Conservation (phyloP, 2,113 vertebrate species). For the Coturnix japonica region DNA sequence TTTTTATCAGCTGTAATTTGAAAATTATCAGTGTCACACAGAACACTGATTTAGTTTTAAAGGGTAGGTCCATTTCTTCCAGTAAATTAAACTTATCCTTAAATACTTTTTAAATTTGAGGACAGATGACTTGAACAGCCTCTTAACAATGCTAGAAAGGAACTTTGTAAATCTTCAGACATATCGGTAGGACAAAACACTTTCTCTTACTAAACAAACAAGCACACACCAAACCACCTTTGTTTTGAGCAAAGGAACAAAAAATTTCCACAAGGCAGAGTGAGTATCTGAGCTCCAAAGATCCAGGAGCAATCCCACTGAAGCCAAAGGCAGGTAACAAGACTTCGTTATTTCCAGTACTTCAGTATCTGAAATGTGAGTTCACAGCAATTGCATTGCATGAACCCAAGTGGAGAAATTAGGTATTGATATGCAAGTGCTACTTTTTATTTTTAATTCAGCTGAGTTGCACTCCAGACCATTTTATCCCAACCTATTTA, state of each 20-base stretch:
- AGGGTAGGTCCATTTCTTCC: not conserved
- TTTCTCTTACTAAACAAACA: not conserved
- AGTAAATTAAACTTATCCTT: not conserved
- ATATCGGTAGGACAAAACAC: not conserved
- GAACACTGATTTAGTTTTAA: not conserved
- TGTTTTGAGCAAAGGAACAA: not conserved
- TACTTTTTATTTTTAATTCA: not conserved
- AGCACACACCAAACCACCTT: not conserved
- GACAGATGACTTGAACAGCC: not conserved
- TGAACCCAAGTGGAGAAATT: not conserved
- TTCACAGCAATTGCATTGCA: not conserved
- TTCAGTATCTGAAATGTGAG: not conserved
- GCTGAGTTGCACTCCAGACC: not conserved
- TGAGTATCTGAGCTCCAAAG: not conserved
- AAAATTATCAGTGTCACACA: not conserved
- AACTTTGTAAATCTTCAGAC: not conserved
- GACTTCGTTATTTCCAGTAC: not conserved
- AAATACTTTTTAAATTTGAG: not conserved
- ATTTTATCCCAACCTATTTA: not conserved
- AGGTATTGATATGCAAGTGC: not conserved
- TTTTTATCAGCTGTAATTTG: conserved; percentile 25
- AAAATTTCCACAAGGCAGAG: not conserved
- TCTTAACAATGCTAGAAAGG: not conserved
- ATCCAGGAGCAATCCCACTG: not conserved
- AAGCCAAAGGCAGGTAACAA: not conserved